Percentiles rank a stretch among this genome's conserved stretches.
phyloP scores from a whole-genome alignment of 2,797 vertebrate species.

The Neosalanx taihuensis region DNA sequence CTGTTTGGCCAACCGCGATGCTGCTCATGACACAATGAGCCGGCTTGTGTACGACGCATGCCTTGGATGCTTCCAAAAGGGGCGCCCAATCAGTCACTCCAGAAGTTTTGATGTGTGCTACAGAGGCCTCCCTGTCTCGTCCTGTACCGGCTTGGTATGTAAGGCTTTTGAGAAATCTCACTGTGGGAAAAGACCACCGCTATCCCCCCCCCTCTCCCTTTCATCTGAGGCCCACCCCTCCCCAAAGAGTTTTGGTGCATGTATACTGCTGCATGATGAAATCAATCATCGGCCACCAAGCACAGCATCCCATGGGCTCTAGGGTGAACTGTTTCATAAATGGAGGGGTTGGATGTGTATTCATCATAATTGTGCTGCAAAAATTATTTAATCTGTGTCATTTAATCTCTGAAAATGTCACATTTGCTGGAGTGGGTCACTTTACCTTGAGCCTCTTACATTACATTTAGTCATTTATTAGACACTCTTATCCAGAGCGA shows the following conservation, averaged over 20 bases:
- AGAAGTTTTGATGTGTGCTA: constrained; percentile 69
- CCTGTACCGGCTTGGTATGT: constrained; percentile 44
- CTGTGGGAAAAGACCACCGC: constrained; percentile 55
- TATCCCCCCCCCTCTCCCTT: constrained; percentile 6
- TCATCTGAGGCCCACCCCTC: not conserved
- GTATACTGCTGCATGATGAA: constrained; percentile 52
- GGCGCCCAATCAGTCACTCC: constrained; percentile 68
- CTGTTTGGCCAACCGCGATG: constrained; percentile 59
- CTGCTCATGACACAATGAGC: constrained; percentile 56
- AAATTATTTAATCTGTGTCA: not conserved
- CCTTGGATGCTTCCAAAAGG: constrained; percentile 64
- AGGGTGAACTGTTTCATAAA: not conserved
- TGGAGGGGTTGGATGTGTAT: too few relatives aligned
- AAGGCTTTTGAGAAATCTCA: constrained; percentile 61
- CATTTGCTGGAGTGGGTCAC: not conserved
- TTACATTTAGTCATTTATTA: too few relatives aligned
- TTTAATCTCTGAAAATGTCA: too few relatives aligned
- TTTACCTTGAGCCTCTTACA: not conserved
- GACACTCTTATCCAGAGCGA: too few relatives aligned
- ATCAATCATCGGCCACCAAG: constrained; percentile 43
- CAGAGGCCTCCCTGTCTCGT: constrained; percentile 65
- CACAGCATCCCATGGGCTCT: constrained; percentile 2
- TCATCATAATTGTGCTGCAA: not conserved
- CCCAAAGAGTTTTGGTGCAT: constrained; percentile 58
- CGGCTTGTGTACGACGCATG: constrained; percentile 69